phyloP scores from a whole-genome alignment of 1,140 invertebrate species.

The Polyergus mexicanus region DNA sequence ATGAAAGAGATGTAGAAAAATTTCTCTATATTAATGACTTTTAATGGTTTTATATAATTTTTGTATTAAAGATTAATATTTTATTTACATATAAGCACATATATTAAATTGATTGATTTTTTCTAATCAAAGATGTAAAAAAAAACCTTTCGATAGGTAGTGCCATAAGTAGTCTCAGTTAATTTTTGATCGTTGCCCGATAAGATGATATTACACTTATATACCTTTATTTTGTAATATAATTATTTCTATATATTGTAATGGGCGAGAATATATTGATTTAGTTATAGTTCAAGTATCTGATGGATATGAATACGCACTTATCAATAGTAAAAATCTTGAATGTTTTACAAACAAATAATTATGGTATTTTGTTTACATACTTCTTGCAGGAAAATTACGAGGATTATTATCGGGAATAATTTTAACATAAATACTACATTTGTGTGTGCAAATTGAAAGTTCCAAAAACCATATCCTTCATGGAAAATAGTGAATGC shows the following conservation, averaged over 20 bases:
- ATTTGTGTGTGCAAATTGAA: background rate
- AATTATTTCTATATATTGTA: constrained; percentile 5
- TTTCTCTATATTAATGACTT: background rate
- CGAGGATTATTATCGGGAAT: background rate
- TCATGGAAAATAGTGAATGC: constrained; percentile 2
- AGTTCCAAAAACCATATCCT: constrained; percentile 42
- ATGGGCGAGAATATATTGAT: background rate
- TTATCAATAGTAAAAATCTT: background rate
- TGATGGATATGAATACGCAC: background rate
- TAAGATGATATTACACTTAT: background rate
- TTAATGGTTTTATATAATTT: background rate
- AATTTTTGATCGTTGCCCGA: constrained; percentile 3
- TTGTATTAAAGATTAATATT: background rate
- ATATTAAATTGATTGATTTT: background rate
- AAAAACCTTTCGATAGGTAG: background rate
- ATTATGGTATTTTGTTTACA: background rate
- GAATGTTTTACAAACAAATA: background rate
- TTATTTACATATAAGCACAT: background rate
- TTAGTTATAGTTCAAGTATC: background rate
- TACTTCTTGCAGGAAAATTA: background rate
- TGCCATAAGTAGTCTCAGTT: background rate
- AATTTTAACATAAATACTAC: background rate
- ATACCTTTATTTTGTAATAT: background rate
- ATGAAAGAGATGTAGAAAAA: background rate
- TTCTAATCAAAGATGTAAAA: background rate